Evolutionary conservation across 2,113 vertebrate species (phyloP), one percentile per base, ranked within the genome.

Genomic region (Deroptyus accipitrinus): DNA sequence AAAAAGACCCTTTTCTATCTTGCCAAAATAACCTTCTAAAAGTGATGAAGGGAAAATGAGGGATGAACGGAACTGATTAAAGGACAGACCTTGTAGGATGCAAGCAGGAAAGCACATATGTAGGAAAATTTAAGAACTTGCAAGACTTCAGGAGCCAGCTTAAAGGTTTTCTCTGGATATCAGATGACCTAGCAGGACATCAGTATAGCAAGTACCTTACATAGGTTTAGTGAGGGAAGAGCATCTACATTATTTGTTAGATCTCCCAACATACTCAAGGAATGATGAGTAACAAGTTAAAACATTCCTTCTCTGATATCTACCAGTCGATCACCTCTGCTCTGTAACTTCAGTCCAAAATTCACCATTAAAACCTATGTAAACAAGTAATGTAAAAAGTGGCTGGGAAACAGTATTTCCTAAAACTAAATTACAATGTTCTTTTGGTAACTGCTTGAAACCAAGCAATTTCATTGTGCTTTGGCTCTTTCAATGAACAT

Each of bases 11-110:
- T 31, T 74, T 37, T 55, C 6, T 74, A 18, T 39, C 16, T 44
- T 66, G 48, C 8, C 49, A 74, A 70, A 80, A 59, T 11, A 17
- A 83, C 1, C 4, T 64, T 42, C 54, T 69, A 20, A 6, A 37
- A 68, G 24, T 4, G 7, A 59, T 49, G 17, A 66, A 80, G 52
- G 15, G 11, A 44, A 77, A 69, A 49, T 5, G 35, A 63, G 31
- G 35, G 24, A 16, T 1, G 6, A 22, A 17, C 1, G 9, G 9
- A 73, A 39, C 24, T 25, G 59, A 27, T 1, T 5, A 48, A 39
- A 35, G 62, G 39, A 51, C 48, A 76, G 48, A 24, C 2, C 3
- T 35, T 22, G 10, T 1, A 52, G 63, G 68, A 69, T 24, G 28
- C 30, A 80, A 63, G 30, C 19, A 84, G 48, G 24, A 59, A 54